Conservation (phyloP, 2,888 invertebrate species). For the Cecidostiba fungosa region DNA sequence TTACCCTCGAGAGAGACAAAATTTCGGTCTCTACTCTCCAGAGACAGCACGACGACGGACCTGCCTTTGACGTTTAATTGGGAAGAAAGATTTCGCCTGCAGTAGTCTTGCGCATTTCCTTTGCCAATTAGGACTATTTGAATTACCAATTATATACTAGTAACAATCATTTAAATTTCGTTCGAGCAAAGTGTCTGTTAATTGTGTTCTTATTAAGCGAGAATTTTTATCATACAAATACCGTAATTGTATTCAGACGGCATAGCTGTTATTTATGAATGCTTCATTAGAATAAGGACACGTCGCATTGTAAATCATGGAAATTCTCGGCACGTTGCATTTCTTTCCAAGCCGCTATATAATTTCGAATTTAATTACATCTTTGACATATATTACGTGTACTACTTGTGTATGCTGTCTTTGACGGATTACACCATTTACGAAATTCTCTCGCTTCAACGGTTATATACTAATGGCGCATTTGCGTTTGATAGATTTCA, state of each 20-base stretch:
- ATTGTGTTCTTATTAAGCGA: not conserved
- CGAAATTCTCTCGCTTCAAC: not conserved
- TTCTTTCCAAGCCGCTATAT: not conserved
- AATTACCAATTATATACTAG: slow-evolving; percentile 6
- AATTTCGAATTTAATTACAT: not conserved
- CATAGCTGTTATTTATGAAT: not conserved
- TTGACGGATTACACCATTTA: not conserved
- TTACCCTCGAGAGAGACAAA: not conserved
- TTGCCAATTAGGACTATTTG: slow-evolving; percentile 21
- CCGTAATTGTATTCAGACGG: not conserved
- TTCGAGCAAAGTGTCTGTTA: not conserved
- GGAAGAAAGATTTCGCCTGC: slow-evolving; percentile 4
- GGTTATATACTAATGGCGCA: not conserved
- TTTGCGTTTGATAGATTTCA: slow-evolving; percentile 8
- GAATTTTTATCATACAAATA: slow-evolving; percentile 4
- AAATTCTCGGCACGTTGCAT: not conserved
- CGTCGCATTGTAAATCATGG: not conserved
- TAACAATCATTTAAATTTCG: not conserved
- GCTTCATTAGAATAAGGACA: slow-evolving; percentile 14
- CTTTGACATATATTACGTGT: no score
- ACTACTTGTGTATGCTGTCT: not conserved
- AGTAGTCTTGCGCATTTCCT: not conserved
- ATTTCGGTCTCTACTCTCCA: slow-evolving; percentile 22
- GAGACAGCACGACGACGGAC: not conserved
- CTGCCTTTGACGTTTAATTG: slow-evolving; percentile 44